Base-by-base conservation (phyloP, 2,888 invertebrate genomes). In the Drosophila putrida region DNA sequence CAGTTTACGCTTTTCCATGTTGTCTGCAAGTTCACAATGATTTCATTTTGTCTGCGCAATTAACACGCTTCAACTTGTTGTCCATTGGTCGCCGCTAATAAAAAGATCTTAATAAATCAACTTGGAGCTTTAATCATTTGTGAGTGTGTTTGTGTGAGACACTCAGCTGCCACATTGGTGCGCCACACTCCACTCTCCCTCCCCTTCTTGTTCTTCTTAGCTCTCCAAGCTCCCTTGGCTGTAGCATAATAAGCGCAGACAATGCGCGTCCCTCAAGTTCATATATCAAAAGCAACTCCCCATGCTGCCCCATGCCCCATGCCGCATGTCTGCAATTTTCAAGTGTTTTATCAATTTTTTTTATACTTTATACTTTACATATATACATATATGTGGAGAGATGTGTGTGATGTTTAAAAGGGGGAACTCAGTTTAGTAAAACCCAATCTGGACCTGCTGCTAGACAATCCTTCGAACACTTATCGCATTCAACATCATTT, bases 401-500 rank as follows among this genome's bases (percentile, higher is more conserved):
- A 53, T 41, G 53, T 53, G 13, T 35, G 13, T 27, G 10, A 15
- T 25, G 9, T 28, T 33, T 6, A 10, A 36, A 6, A 4, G 0
- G 27, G 53, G 44, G 38, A 44, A 11, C 39, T 39, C 38, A 58
- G 65, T 54, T 68, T 63, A 58, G 51, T 38, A 33, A 35, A 64
- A 63, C 68, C 55, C 67, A 74, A 74, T 69, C 64, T 55, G 61
- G 43, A 61, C 33, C 75, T 66, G 72, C 73, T 75, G 57, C 44
- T 57, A 68, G 76, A 74, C 87, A 82, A 87, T 82, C 85, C 88
- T 82, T 82, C 69, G 82, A 82, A 84, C 86, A 85, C 86, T 85
- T 85, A 88, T 88, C 88, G 87, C 82, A 76, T 81, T 87, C 78
- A 75, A 76, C 80, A 86, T 87, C 87, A 88, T 86, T 88, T 86